Evolutionary conservation across 2,797 vertebrate species (phyloP).

Genomic region (Phalanger gymnotis): DNA sequence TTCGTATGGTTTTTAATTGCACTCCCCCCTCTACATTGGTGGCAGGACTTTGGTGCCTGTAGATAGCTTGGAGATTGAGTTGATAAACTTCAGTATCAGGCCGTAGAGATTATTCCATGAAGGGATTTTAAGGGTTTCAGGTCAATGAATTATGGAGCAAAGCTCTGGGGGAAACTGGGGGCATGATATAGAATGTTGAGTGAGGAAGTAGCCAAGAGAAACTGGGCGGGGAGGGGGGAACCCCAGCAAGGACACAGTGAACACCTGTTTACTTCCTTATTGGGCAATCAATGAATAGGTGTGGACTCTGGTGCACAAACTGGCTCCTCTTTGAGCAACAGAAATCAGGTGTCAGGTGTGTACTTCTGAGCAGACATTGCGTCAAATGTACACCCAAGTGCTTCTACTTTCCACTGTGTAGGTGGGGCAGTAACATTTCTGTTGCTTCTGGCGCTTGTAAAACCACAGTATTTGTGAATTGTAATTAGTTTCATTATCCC

Average conservation of each 20-base stretch:
- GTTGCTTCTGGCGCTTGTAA: not conserved
- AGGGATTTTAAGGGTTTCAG: not conserved
- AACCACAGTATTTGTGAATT: not conserved
- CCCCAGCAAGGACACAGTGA: not conserved
- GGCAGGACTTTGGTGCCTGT: not conserved
- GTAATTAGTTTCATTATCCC: not conserved
- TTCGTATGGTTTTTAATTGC: not conserved
- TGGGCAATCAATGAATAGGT: not conserved
- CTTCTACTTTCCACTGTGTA: not conserved
- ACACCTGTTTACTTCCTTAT: slow-evolving; percentile 42
- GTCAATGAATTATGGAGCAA: not conserved
- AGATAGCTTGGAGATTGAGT: too few relatives aligned
- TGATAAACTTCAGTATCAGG: not conserved
- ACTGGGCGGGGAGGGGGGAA: not conserved
- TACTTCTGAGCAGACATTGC: not conserved
- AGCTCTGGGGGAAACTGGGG: not conserved
- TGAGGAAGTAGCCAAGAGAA: slow-evolving; percentile 39
- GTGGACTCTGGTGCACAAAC: not conserved
- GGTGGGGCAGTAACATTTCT: not conserved
- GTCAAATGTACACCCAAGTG: not conserved
- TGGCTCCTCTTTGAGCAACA: not conserved
- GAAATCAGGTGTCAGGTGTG: not conserved
- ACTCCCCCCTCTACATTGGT: not conserved
- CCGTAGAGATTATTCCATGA: not conserved
- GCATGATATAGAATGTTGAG: not conserved